phyloP scores from a whole-genome alignment of 1,140 invertebrate genomes.

The Papilio xuthus region DNA sequence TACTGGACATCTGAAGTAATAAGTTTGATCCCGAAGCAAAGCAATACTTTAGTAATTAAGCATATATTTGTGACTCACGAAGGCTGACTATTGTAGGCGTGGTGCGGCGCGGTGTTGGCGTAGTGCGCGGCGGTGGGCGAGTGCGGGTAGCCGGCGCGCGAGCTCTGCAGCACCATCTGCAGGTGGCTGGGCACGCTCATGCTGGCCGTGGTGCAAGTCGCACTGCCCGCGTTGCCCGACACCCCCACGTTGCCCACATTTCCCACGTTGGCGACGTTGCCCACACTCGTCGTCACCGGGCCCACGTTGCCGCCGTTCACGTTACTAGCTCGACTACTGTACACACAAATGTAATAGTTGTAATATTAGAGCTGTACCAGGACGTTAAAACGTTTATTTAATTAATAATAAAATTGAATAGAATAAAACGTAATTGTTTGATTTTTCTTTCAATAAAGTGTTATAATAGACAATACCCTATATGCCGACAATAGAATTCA shows the following conservation, averaged over 20 bases:
- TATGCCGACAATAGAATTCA: no score
- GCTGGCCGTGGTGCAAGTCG: slow-evolving; percentile 43
- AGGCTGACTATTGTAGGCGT: no score
- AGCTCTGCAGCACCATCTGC: slow-evolving; percentile 76
- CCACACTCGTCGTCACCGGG: slow-evolving; percentile 42
- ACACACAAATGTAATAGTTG: background rate
- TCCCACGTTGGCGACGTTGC: slow-evolving; percentile 31
- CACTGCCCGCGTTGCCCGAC: slow-evolving; percentile 45
- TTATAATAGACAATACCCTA: no score
- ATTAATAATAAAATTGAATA: no score
- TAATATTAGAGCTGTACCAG: background rate
- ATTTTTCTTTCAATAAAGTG: no score
- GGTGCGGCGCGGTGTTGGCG: slow-evolving; percentile 15
- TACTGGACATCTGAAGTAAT: no score
- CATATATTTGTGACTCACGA: no score
- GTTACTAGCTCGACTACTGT: slow-evolving; percentile 54
- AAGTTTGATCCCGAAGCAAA: no score
- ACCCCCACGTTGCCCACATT: slow-evolving; percentile 36
- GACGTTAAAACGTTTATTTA: background rate
- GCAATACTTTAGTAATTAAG: no score
- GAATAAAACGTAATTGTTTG: no score
- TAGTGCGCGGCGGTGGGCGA: slow-evolving; percentile 61
- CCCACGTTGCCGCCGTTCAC: slow-evolving; percentile 61
- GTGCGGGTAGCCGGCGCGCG: slow-evolving; percentile 59
- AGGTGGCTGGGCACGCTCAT: slow-evolving; percentile 63